Base-by-base conservation (phyloP, 2,797 vertebrate species). In the Chrosomus eos region DNA sequence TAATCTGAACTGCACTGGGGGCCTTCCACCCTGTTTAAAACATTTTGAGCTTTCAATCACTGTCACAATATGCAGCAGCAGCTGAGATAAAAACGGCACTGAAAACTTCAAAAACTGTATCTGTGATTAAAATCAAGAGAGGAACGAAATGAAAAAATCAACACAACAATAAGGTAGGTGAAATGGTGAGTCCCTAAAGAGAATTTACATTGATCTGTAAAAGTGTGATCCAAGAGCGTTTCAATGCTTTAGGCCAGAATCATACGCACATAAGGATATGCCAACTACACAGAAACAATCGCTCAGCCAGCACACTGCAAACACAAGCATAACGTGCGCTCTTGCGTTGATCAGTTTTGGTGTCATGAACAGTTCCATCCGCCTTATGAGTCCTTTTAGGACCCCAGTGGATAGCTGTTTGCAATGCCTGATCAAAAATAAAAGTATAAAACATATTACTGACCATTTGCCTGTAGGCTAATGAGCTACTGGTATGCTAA, bases 1-100 rank as follows among this genome's bases (percentile, higher is more conserved):
- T 89, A 89, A 89, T 89, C 87, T 88, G 76, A 43, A 78, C 66
- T 45, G 58, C 76, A 72, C 80, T 77, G 36, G 79, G 82, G 78
- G 78, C 74, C 28, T 60, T 89, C 62, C 85, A 83, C 36, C 80
- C 82, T 43, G 68, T 81, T 78, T 89, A 88, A 88, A 83, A 77
- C 76, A 89, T 86, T 81, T 86, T 71, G 83, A 87, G 88, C 81
- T 85, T 78, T 89, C 82, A 70, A 80, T 89, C 88, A 88, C 71
- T 89, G 88, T 86, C 87, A 80, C 43, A 1, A 64, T 19, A 79
- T n/a, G 64, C 64, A 31, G 68, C 64, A 31, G 68, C 36, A 10
- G 62, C 58, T n/a, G 33, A 53, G 79, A 87, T 89, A 88, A 86
- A 84, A 89, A 82, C 62, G 62, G 86, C 0, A n/a, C 53, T 3